Base-by-base conservation (phyloP, 2,888 invertebrate species). In the Vannuccia rotundouncinata region DNA sequence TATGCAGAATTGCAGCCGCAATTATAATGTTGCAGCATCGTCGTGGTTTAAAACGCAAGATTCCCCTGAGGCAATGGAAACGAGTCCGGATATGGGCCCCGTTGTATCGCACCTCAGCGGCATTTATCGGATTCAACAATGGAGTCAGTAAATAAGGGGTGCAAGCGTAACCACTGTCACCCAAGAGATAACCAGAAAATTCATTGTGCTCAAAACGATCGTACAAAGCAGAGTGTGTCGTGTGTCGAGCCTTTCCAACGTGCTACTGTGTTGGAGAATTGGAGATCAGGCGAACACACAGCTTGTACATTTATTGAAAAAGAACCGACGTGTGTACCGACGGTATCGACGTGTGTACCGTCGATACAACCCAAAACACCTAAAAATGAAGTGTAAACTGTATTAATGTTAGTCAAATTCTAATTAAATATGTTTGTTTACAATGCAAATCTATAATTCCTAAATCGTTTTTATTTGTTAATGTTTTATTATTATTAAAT, bases 11-110 rank as follows among this genome's bases (percentile, higher is more conserved):
- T 66, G 66, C 66, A 66, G 66, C 22, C 66, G 66, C 66, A 66
- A 13, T 66, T 66, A 66, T 66, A 66, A 66, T 66, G 66, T 66
- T 66, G 66, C 25, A 66, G 66, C 66, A 66, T 66, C 25, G 66
- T 66, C 25, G 66, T 66, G 66, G 66, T 66, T 66, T 66, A 66
- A 66, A 66, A 66, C 66, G 66, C 66, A 66, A 66, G 66, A 66
- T 66, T 66, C 66, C 66, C 66, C 66, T 66, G 25, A 66, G 66
- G 66, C 66, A 66, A 66, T 66, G 66, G 66, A 66, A 66, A 66
- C 66, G 66, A 66, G 66, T 66, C 66, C 5, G 66, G 66, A 5
- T 66, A 66, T 66, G 22, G 66, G 66, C 66, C 66, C 66, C 25
- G 25, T 66, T 66, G 66, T 66, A n/a, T 22, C 25, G 66, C 66